phyloP scores from a whole-genome alignment of 2,888 invertebrate genomes.

The Poecilobothrus nobilitatus region DNA sequence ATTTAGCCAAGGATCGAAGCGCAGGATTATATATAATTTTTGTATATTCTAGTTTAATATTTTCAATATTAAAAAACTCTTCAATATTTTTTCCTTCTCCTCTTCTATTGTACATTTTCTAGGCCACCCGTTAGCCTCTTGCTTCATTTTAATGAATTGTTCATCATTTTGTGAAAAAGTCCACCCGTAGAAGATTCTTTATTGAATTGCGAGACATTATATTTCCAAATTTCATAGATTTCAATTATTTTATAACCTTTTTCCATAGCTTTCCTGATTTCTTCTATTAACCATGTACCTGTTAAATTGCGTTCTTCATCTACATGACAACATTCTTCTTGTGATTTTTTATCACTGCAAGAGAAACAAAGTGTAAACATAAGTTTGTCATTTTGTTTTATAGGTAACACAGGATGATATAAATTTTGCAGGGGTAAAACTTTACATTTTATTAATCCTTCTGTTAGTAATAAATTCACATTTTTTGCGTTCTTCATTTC shows the following conservation, averaged over 20 bases:
- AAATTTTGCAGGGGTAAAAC: conserved; percentile 21
- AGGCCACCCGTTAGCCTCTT: conserved; percentile 24
- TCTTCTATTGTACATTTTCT: not conserved
- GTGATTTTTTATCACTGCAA: conserved; percentile 20
- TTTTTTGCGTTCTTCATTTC: not conserved
- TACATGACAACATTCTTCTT: conserved; percentile 20
- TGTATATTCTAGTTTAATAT: not conserved
- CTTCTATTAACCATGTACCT: conserved; percentile 16
- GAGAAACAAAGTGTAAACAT: conserved; percentile 27
- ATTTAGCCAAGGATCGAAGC: not conserved
- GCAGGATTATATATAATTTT: not conserved
- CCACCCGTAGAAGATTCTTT: conserved; percentile 18
- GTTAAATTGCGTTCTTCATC: conserved; percentile 22
- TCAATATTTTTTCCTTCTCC: not conserved
- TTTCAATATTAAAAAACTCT: not conserved
- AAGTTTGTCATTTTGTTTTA: conserved; percentile 25
- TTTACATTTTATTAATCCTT: conserved; percentile 14
- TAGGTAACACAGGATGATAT: conserved; percentile 30
- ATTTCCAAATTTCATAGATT: too few relatives aligned
- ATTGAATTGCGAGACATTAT: conserved; percentile 24
- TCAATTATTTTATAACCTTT: too few relatives aligned
- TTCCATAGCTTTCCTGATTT: conserved; percentile 28
- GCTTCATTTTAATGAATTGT: conserved; percentile 29
- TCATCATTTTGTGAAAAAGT: conserved; percentile 28
- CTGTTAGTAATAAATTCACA: not conserved